phyloP scores from a whole-genome alignment of 1,140 invertebrate species.

The Trachelipus rathkii region DNA sequence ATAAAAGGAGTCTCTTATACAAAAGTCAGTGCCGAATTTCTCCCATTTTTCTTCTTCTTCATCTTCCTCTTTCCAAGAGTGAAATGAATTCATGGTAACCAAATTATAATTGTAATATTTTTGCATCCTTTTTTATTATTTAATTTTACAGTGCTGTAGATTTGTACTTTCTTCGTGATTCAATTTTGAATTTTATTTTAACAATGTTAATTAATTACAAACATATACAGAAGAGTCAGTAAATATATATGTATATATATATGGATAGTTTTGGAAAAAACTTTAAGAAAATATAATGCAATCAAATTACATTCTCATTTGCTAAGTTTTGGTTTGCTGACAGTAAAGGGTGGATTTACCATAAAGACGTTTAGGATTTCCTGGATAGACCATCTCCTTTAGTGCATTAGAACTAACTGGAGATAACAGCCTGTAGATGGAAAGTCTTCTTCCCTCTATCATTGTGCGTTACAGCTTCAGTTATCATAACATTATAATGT shows the following conservation, averaged over 20 bases:
- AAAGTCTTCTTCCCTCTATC: background rate
- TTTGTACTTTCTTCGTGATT: constrained; percentile 13
- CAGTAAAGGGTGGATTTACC: background rate
- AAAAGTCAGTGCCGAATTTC: background rate
- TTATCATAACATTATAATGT: too few species aligned
- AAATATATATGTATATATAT: too few species aligned
- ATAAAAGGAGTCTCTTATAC: background rate
- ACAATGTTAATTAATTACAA: too few species aligned
- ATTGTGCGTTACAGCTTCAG: background rate
- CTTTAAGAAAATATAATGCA: background rate
- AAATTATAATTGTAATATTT: background rate
- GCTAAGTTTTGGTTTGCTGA: background rate
- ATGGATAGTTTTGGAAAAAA: background rate
- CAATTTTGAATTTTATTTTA: background rate
- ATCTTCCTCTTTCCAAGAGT: background rate
- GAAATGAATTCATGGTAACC: background rate
- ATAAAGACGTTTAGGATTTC: background rate
- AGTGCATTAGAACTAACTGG: background rate
- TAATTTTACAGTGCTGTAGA: background rate
- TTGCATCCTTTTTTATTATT: background rate
- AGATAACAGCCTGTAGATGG: background rate
- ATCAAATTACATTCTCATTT: background rate
- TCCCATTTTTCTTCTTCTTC: background rate
- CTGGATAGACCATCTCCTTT: background rate
- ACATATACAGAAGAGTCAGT: too few species aligned